Evolutionary conservation across 2,888 invertebrate genomes (phyloP), one percentile per base, ranked within the genome.

Genomic region (Sceliomorpha sp.): DNA sequence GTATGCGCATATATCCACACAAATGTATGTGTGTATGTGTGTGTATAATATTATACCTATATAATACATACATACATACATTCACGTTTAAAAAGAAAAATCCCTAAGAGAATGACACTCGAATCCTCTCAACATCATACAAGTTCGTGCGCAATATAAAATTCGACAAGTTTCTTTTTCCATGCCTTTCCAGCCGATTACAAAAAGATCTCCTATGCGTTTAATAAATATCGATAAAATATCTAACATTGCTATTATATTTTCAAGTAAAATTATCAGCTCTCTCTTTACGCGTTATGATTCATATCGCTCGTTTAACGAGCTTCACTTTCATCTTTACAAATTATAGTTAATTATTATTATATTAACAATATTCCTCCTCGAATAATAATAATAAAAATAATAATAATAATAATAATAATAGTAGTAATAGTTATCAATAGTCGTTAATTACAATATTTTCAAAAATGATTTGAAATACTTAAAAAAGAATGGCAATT

Each of bases 161-260:
- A 40, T 40, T 40, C 24, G 24, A 15, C 15, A 37, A 15, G 14
- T 15, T 58, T n/a, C 13, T 44, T 44, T 32, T n/a, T n/a, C n/a
- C n/a, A n/a, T n/a, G n/a, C n/a, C n/a, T n/a, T n/a, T n/a, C n/a
- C n/a, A 26, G 32, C 32, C 60, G 44, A 67, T 55, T 67, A n/a
- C 15, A 27, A 62, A 71, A 51, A 53, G n/a, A n/a, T n/a, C n/a
- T 51, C 62, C 50, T 45, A 15, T 34, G 27, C 58, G 50, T 72
- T 79, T 77, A 85, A 86, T 86, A 86, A 86, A 86, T 86, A 85
- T 85, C 80, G 83, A 86, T 86, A 86, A 84, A 86, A 86, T 85
- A 86, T 86, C 84, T 84, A 86, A 85, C 84, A 86, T 83, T 81
- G 81, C 81, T 84, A 84, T 75, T 74, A 75, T 83, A 83, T 83